These are phyloP conservation scores for Omphaloscelis lunosa DNA, from an alignment of 2,888 invertebrate species.

Conservation along the genomic window DNA sequence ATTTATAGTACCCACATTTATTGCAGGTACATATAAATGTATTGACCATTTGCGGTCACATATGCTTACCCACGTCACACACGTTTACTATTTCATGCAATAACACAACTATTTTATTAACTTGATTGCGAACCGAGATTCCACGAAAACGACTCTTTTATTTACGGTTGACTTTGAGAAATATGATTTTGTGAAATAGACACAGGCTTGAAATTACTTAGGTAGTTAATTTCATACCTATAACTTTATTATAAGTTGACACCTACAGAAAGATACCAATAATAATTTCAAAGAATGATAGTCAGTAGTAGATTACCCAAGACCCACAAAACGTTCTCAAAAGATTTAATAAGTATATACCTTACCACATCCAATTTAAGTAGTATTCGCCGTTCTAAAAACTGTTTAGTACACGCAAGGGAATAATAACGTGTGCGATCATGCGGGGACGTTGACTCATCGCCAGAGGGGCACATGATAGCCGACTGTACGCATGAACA, in stretches of 20 bases:
- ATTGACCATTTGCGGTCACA: slow-evolving; percentile 7
- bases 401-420: slow-evolving; percentile 74
- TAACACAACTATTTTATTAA: slow-evolving; percentile 71
- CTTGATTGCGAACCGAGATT: slow-evolving; percentile 64
- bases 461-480: slow-evolving; percentile 60
- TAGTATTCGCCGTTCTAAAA: slow-evolving; percentile 57
- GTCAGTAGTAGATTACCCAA: not conserved
- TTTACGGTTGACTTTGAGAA: slow-evolving; percentile 64
- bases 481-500: slow-evolving; percentile 51
- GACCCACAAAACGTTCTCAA: slow-evolving; percentile 22
- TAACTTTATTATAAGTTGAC: not conserved
- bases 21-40: slow-evolving; percentile 1
- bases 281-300: not conserved
- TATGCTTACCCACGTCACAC: slow-evolving; percentile 31
- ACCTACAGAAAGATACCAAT: not conserved
- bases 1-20: slow-evolving; percentile 4
- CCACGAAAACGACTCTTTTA: slow-evolving; percentile 64
- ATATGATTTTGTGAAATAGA: slow-evolving; percentile 46
- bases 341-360: slow-evolving; percentile 10
- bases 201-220: not conserved
- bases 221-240: not conserved
- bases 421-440: slow-evolving; percentile 69
- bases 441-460: slow-evolving; percentile 73
- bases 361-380: slow-evolving; percentile 18
- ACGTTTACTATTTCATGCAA: slow-evolving; percentile 49